Evolutionary conservation across 1,140 invertebrate species (phyloP).

Genomic region (Yoshiicerus persimilis): DNA sequence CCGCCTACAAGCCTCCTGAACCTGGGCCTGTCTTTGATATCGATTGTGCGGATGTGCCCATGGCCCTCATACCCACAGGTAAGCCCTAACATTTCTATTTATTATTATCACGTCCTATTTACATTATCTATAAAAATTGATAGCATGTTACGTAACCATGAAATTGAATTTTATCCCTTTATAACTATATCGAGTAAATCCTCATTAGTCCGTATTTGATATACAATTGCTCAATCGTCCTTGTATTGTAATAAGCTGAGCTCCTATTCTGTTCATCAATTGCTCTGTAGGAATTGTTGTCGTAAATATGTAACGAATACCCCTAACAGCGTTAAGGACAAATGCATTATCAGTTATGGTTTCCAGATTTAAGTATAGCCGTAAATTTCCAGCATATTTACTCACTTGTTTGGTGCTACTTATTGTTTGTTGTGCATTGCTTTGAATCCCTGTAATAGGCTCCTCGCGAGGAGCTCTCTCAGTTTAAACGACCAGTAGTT

Average conservation of each 20-base stretch:
- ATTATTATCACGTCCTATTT: not conserved
- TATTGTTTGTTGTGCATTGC: not conserved
- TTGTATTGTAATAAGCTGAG: no score
- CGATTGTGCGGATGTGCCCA: constrained; percentile 44
- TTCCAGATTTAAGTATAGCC: not conserved
- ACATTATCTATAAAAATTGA: not conserved
- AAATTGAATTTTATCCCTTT: no score
- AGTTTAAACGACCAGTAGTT: not conserved
- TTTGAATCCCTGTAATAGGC: not conserved
- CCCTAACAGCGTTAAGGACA: not conserved
- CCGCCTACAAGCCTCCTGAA: constrained; percentile 10
- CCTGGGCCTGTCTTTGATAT: constrained; percentile 48
- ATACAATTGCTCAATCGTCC: no score
- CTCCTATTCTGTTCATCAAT: no score
- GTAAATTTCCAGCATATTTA: not conserved
- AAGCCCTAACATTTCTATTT: not conserved
- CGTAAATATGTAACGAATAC: no score
- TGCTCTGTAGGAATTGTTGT: no score
- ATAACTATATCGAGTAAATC: no score
- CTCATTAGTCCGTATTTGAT: no score
- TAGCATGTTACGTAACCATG: not conserved
- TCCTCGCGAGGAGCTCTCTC: not conserved
- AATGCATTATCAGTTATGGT: not conserved
- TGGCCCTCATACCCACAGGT: constrained; percentile 49
- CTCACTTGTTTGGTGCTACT: not conserved